Conservation (phyloP, 2,888 invertebrate species). For the Muschampia plurimacula region DNA sequence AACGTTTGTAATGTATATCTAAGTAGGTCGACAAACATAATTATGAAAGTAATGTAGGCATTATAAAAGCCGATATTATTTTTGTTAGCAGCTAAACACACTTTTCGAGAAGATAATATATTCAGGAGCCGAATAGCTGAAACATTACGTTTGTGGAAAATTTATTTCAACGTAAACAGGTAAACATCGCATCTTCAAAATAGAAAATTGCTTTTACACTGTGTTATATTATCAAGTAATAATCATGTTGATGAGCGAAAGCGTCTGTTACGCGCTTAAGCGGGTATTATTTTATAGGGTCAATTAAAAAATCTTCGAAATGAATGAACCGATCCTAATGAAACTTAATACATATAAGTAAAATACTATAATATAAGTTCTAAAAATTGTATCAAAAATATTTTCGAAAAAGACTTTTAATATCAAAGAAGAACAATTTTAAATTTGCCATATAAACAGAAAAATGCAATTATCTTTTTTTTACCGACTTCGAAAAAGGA, state of each 20-base stretch:
- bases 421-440: too few relatives aligned
- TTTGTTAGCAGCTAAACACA: background rate
- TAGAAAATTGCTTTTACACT: slow-evolving; percentile 63
- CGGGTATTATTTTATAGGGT: too few relatives aligned
- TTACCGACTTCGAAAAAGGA: too few relatives aligned
- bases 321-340: too few relatives aligned
- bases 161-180: slow-evolving; percentile 25
- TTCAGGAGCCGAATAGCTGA: background rate
- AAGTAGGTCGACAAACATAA: background rate
- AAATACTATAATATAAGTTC: too few relatives aligned
- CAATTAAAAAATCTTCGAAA: too few relatives aligned
- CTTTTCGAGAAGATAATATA: background rate
- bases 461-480: too few relatives aligned
- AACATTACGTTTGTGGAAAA: slow-evolving; percentile 15
- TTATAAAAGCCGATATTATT: background rate
- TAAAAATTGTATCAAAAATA: too few relatives aligned
- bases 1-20: too few relatives aligned
- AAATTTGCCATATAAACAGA: too few relatives aligned
- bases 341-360: too few relatives aligned
- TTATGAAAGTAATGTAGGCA: background rate
- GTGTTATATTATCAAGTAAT: slow-evolving; percentile 41
- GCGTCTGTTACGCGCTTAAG: background rate
- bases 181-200: slow-evolving; percentile 49
- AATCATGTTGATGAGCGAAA: slow-evolving; percentile 3
- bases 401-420: too few relatives aligned